Percentiles rank a stretch among this genome's conserved stretches.
Conservation (phyloP, 2,797 vertebrate species). For the Vultur gryphus region DNA sequence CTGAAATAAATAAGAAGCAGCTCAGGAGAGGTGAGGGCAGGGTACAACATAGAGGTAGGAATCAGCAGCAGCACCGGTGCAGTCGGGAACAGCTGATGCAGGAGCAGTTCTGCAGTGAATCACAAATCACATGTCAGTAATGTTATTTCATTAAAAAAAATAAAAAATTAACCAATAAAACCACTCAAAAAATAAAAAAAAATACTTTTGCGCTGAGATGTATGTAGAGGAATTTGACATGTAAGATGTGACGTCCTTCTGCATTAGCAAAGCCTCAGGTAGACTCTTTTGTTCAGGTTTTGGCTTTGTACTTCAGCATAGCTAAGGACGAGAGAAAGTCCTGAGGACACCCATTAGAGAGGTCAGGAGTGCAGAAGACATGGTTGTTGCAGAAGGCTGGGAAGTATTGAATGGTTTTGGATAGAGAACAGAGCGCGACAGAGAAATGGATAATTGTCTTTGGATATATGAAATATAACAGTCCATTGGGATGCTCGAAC, state of each 20-base stretch:
- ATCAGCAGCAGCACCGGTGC: accelerated
- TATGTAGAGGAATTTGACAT: background rate
- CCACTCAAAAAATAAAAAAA: background rate
- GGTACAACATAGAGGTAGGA: background rate
- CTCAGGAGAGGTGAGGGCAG: background rate
- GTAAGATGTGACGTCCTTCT: background rate
- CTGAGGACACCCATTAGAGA: background rate
- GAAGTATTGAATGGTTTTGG: background rate
- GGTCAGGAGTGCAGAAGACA: background rate
- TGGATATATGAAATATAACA: background rate
- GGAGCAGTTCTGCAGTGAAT: background rate
- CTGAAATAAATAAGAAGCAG: background rate
- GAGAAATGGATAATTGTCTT: background rate
- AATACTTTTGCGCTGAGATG: background rate
- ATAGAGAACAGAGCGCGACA: background rate
- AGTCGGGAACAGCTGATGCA: background rate
- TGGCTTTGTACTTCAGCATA: background rate
- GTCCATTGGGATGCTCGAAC: background rate
- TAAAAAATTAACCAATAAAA: background rate
- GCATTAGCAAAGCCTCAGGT: background rate
- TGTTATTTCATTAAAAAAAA: background rate
- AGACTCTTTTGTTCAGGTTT: background rate
- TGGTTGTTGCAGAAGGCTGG: background rate
- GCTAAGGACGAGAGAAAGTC: background rate
- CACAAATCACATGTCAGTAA: background rate